A percentile compares a stretch with the other conserved stretches of the same genome.
Conservation (phyloP, 2,113 vertebrate species). For the Propithecus coquereli region DNA sequence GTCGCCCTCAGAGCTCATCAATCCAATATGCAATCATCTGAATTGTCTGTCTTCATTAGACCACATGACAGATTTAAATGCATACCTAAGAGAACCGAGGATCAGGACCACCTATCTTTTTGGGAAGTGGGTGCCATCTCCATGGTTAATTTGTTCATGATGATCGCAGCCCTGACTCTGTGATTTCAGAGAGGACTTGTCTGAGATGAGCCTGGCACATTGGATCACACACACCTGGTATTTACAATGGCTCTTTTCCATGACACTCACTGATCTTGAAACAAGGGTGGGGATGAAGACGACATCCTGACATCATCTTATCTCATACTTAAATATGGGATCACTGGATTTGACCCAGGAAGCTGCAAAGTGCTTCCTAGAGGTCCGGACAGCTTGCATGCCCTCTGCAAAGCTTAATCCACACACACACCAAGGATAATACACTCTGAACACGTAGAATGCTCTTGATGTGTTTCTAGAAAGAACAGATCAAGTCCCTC, state of each 20-base stretch:
- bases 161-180: not conserved
- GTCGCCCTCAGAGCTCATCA: not conserved
- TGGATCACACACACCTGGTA: not conserved
- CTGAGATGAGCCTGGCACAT: too few species aligned
- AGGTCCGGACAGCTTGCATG: rapidly evolving
- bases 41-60: rapidly evolving
- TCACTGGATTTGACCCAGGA: not conserved
- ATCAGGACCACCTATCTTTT: rapidly evolving
- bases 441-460: rapidly evolving
- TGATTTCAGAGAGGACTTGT: not conserved
- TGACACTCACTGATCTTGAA: not conserved
- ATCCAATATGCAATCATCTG: not conserved
- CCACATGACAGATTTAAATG: rapidly evolving
- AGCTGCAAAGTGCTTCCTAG: not conserved
- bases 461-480: rapidly evolving
- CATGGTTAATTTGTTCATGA: too few species aligned
- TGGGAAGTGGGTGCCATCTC: rapidly evolving
- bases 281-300: too few species aligned
- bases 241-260: rapidly evolving
- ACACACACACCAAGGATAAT: rapidly evolving
- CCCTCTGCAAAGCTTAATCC: not conserved
- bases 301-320: too few species aligned
- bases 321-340: too few species aligned
- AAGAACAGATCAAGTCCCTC: rapidly evolving
- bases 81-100: not conserved